These are phyloP conservation scores for Orthosia gracilis DNA, from an alignment of 2,888 invertebrate genomes.

Conservation along the genomic window DNA sequence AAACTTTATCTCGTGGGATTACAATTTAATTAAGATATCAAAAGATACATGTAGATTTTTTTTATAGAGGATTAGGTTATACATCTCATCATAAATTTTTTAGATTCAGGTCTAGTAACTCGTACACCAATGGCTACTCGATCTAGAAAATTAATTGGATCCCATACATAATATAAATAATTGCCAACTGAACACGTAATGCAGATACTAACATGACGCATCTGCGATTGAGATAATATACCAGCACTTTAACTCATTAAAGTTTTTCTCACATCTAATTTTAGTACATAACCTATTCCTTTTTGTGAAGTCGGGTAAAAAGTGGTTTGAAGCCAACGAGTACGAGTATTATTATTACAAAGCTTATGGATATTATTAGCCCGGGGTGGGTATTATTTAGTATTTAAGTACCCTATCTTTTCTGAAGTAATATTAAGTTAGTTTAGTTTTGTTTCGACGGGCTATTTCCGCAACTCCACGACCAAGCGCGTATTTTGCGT, in stretches of 20 bases:
- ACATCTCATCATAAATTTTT: not conserved
- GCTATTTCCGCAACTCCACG: no score
- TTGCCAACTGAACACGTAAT: slow-evolving; percentile 14
- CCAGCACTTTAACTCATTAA: slow-evolving; percentile 45
- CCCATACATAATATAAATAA: slow-evolving; percentile 30
- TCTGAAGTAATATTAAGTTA: no score
- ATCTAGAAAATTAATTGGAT: slow-evolving; percentile 27
- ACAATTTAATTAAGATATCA: slow-evolving; percentile 3
- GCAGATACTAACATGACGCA: slow-evolving; percentile 34
- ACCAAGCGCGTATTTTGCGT: no score
- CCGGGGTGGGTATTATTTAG: slow-evolving; percentile 43
- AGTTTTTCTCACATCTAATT: slow-evolving; percentile 37
- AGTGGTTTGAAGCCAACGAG: slow-evolving; percentile 12
- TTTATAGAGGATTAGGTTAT: not conserved
- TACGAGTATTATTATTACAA: slow-evolving; percentile 41
- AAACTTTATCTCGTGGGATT: not conserved
- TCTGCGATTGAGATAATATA: slow-evolving; percentile 43
- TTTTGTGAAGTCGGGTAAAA: slow-evolving; percentile 19
- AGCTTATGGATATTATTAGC: slow-evolving; percentile 49
- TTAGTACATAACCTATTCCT: slow-evolving; percentile 33
- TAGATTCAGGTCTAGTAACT: not conserved
- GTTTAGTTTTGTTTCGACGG: no score
- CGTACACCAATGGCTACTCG: not conserved
- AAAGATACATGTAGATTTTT: not conserved
- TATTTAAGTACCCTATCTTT: slow-evolving; percentile 33